Conservation (phyloP, 2,888 invertebrate genomes). For the Leucoptera coffeella region DNA sequence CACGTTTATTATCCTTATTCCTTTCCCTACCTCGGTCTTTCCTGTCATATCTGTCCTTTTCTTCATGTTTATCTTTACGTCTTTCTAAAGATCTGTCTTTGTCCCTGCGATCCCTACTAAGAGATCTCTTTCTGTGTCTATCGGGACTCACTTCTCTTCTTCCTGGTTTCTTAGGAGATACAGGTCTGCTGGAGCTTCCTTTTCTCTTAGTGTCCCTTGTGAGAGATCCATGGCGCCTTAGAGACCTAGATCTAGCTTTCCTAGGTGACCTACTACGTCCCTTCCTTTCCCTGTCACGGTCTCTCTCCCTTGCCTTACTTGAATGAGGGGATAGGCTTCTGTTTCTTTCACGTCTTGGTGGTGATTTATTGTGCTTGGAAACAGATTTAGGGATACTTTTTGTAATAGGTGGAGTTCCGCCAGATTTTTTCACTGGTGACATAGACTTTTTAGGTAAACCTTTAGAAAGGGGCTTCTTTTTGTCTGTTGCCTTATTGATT, state of each 20-base stretch:
- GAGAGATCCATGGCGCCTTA: slow-evolving; percentile 22
- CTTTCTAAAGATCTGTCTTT: slow-evolving; percentile 42
- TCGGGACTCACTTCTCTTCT: slow-evolving; percentile 33
- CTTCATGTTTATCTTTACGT: slow-evolving; percentile 48
- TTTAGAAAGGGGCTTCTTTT: slow-evolving; percentile 12
- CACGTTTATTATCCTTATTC: slow-evolving; percentile 47
- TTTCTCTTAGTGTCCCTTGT: slow-evolving; percentile 40
- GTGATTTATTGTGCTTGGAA: slow-evolving; percentile 39
- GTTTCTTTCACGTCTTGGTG: slow-evolving; percentile 33
- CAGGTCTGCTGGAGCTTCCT: slow-evolving; percentile 41
- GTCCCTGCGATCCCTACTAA: slow-evolving; percentile 36
- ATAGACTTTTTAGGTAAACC: slow-evolving; percentile 37
- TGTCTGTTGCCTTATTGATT: slow-evolving; percentile 28
- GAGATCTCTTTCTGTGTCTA: slow-evolving; percentile 31
- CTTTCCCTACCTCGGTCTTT: slow-evolving; percentile 65
- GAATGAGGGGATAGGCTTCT: slow-evolving; percentile 31
- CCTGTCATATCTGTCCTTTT: slow-evolving; percentile 57
- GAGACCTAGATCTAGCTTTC: slow-evolving; percentile 39
- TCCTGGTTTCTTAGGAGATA: slow-evolving; percentile 39
- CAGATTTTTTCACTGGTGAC: slow-evolving; percentile 45
- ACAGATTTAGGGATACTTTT: slow-evolving; percentile 29
- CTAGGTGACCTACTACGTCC: slow-evolving; percentile 42
- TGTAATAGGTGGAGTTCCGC: slow-evolving; percentile 44
- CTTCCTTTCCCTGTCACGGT: slow-evolving; percentile 44
- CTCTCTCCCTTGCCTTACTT: slow-evolving; percentile 35